Evolutionary conservation across 2,113 vertebrate genomes (phyloP), one percentile per base, ranked within the genome.

Genomic region (Corythornis vintsioides): DNA sequence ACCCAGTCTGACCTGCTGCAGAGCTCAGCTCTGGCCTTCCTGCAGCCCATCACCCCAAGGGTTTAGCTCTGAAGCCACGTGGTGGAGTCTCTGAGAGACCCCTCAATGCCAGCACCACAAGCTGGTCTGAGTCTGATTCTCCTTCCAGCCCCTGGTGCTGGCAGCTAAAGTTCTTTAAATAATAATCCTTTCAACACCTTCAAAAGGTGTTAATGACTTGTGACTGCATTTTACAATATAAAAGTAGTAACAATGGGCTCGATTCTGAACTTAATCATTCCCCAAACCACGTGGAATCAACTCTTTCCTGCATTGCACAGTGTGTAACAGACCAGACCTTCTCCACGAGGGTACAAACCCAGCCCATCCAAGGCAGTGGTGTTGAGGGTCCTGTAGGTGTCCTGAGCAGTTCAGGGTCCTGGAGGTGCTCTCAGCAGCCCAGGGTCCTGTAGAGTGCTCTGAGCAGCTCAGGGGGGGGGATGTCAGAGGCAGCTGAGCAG

Each of bases 151-250:
- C 29, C 29, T 0, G 3, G 61, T 83, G 73, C 63, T 22, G 87
- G 31, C 88, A 93, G 83, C 69, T 65, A 60, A 57, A 92, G 45
- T 40, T 55, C 78, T 88, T 94, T 74, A 89, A 76, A 91, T 25
- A 88, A 35, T 15, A 38, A 28, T 48, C 67, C 57, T 65, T 88
- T 48, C 83, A 83, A 90, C 67, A 56, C 0, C 22, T 88, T 84
- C 70, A 55, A 72, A 82, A 38, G 38, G 85, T 20, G 64, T 74
- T 59, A 80, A 52, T 13, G 60, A 57, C 31, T 81, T 57, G 43
- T 15, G 40, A 33, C 67, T 67, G 63, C 43, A 78, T 75, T 80
- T 90, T 85, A 91, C 82, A 81, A 61, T 48, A 48, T 13, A 14
- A 38, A 60, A 81, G 56, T 38, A 38, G 38, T 35, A 89, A 82